phyloP scores from a whole-genome alignment of 2,888 invertebrate species.

The Yponomeuta plumbellus region DNA sequence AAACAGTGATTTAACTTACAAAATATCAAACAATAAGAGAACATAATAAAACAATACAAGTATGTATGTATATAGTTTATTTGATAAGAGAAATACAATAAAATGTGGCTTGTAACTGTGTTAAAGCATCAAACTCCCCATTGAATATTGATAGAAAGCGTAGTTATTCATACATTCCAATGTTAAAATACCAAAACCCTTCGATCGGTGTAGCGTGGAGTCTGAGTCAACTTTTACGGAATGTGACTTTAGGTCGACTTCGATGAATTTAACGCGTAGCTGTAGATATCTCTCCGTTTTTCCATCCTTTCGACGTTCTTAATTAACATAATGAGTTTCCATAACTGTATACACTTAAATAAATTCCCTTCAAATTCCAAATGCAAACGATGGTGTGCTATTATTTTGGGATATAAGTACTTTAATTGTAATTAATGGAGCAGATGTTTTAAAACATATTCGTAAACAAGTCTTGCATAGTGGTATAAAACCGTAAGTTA shows the following conservation, averaged over 20 bases:
- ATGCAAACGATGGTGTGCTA: neutral
- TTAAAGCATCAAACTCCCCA: neutral
- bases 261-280: slow-evolving; percentile 9
- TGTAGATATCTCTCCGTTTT: neutral
- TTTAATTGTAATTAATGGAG: slow-evolving; percentile 1
- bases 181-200: slow-evolving; percentile 6
- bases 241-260: slow-evolving; percentile 8
- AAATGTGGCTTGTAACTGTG: neutral
- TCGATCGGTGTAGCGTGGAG: neutral
- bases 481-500: neutral
- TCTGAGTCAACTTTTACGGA: slow-evolving; percentile 8
- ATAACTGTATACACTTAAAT: slow-evolving; percentile 16
- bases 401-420: neutral
- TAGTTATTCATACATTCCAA: neutral
- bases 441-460: slow-evolving; percentile 12
- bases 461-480: neutral
- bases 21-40: neutral
- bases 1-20: neutral
- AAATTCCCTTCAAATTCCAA: slow-evolving; percentile 7
- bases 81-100: no score
- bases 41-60: neutral
- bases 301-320: slow-evolving; percentile 14
- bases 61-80: neutral
- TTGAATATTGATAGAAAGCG: neutral
- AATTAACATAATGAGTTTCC: slow-evolving; percentile 16